These are phyloP conservation scores for Drosophila varians DNA, from an alignment of 1,140 invertebrate genomes.

Conservation along the genomic window DNA sequence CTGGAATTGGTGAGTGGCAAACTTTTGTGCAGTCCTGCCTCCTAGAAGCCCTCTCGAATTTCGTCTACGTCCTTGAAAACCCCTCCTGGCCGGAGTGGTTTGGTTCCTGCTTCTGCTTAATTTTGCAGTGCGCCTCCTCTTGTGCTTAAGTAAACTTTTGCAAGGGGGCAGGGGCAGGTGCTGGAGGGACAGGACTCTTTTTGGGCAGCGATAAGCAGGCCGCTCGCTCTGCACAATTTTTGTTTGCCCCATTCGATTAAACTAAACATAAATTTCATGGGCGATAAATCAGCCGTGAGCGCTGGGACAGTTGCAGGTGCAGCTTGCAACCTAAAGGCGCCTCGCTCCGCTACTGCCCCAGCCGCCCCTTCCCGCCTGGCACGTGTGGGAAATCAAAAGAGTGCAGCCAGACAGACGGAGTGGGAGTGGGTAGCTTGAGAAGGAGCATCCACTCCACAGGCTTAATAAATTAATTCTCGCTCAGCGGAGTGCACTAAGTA, in stretches of 20 bases:
- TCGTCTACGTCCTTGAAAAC: neutral
- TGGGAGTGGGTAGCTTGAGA: neutral
- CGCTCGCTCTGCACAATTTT: slow-evolving; percentile 42
- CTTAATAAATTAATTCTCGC: slow-evolving; percentile 41
- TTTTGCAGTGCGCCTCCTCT: slow-evolving; percentile 53
- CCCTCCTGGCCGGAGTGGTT: slow-evolving; percentile 23
- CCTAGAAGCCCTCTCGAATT: neutral
- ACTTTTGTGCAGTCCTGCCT: no score
- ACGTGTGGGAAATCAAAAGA: slow-evolving; percentile 56
- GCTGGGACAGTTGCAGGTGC: slow-evolving; percentile 56
- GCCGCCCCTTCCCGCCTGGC: neutral
- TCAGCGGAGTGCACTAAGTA: slow-evolving; percentile 22
- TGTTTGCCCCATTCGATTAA: slow-evolving; percentile 74
- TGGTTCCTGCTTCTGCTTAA: slow-evolving; percentile 58
- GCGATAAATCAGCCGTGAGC: slow-evolving; percentile 72
- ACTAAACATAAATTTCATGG: slow-evolving; percentile 78
- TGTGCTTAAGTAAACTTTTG: slow-evolving; percentile 59
- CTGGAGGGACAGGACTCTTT: neutral
- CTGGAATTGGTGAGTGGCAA: no score
- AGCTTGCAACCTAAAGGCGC: slow-evolving; percentile 24
- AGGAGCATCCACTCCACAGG: neutral
- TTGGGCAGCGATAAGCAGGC: slow-evolving; percentile 58
- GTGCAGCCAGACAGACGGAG: slow-evolving; percentile 8
- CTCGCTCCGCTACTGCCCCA: neutral
- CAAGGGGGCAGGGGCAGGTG: neutral